Evolutionary conservation across 2,797 vertebrate species (phyloP), one percentile per base, ranked within the genome.

Genomic region (Sebastes goodei): DNA sequence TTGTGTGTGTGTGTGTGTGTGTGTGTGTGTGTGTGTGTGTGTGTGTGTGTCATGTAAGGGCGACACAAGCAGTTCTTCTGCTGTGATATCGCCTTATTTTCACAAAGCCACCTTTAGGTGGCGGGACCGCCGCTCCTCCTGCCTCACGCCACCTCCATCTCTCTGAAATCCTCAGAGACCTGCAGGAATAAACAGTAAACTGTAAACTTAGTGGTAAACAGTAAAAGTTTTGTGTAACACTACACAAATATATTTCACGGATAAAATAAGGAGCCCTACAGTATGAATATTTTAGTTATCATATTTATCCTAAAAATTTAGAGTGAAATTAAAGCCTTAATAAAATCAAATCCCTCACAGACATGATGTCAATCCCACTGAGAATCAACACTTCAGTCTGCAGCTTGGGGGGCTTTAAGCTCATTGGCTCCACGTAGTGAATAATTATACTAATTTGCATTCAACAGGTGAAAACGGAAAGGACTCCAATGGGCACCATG

Each of bases 31-130:
- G 70, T 79, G 52, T 85, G 62, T 81, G 60, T 76, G 53, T 69
- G 35, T 70, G 21, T 78, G 71, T 85, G 70, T 79, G 65, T 77
- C 10, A 20, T 78, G 74, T 53, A 38, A 73, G 32, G 86, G 71
- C 67, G 89, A 93, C 86, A 93, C 93, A 94, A 94, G 85, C 91
- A 93, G 91, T 94, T 94, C 92, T 95, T 8, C 93, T 93, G 90
- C 92, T 94, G 94, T 94, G 86, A 87, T 88, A 78, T 93, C 86
- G 25, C 84, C 82, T 52, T 49, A 35, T 59, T 84, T 90, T 74
- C 32, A 71, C 35, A 71, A 79, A 81, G 69, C 87, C 87, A 83
- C 89, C 74, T 71, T 68, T 17, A 68, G 67, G 84, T 78, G 80
- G 85, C 69, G 9, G 67, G 10, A 69, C n/a, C 7, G 5, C 30